phyloP scores from a whole-genome alignment of 2,113 vertebrate genomes.

The Otolemur garnettii region DNA sequence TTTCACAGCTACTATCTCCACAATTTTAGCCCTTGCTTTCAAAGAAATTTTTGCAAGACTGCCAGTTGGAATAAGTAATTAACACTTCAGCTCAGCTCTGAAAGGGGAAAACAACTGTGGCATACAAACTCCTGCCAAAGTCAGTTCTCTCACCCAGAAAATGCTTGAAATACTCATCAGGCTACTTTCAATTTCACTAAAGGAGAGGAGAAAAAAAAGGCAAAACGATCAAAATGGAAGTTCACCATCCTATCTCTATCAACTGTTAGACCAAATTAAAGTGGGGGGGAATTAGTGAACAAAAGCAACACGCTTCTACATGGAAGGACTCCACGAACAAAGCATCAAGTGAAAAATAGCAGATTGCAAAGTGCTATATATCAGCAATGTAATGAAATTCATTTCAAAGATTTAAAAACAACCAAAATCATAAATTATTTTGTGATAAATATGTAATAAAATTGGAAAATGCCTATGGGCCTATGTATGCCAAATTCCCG shows the following conservation, averaged over 20 bases:
- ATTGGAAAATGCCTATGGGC: background rate
- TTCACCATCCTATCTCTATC: constrained; percentile 17
- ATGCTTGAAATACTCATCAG: constrained; percentile 74
- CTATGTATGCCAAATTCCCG: background rate
- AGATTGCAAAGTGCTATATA: background rate
- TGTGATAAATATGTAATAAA: background rate
- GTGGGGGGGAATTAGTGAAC: background rate
- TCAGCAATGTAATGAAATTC: background rate
- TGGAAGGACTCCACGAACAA: fast-evolving
- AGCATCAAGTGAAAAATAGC: background rate
- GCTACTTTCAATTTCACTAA: constrained; percentile 71
- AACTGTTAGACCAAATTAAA: constrained; percentile 8
- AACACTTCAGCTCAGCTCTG: constrained; percentile 77
- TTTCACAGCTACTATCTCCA: constrained; percentile 70
- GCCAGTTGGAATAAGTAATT: constrained; percentile 83
- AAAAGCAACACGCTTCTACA: background rate
- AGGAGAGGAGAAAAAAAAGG: constrained; percentile 20
- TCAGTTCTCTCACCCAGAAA: constrained; percentile 77
- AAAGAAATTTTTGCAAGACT: constrained; percentile 82
- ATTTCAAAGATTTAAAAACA: background rate
- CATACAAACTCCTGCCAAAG: constrained; percentile 75
- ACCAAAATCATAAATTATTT: background rate
- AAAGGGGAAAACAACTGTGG: constrained; percentile 79
- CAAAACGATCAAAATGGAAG: constrained; percentile 61
- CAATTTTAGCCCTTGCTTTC: constrained; percentile 80